Conservation (phyloP, 1,140 invertebrate species). For the Archivesica marissinica region DNA sequence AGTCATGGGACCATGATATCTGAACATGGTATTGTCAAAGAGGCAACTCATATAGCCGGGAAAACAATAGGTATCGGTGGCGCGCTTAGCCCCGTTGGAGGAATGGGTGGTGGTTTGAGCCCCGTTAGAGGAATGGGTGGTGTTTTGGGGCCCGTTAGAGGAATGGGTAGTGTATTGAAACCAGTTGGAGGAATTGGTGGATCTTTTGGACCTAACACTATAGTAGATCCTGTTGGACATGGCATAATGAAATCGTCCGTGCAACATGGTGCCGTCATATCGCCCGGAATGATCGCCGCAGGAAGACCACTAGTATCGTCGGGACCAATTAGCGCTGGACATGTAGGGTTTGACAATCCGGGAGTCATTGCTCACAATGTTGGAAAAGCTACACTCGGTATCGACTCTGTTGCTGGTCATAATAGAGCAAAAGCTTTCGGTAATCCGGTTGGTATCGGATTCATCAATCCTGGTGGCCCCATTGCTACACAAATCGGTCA, state of each 20-base stretch:
- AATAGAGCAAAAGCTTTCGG: constrained; percentile 12
- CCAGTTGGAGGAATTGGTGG: no score
- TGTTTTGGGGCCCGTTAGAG: no score
- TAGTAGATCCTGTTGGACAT: neutral
- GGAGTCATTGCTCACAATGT: no score
- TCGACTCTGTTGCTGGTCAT: constrained; percentile 27
- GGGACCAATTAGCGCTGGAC: no score
- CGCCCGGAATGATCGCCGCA: no score
- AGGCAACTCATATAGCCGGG: constrained; percentile 24
- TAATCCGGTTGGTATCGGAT: neutral
- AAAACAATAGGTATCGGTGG: constrained; percentile 20
- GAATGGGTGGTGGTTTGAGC: no score
- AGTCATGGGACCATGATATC: neutral
- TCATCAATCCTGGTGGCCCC: constrained; percentile 14
- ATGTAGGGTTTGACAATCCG: no score
- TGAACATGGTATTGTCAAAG: constrained; percentile 34
- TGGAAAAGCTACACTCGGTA: constrained; percentile 13
- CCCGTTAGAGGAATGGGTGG: no score
- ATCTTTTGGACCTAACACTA: neutral
- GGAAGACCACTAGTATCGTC: no score
- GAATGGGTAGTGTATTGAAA: no score
- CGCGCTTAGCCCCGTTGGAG: neutral
- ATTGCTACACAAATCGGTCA: neutral
- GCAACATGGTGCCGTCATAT: no score
- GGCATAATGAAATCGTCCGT: no score